These are phyloP conservation scores for Cryptosula pallasiana DNA, from an alignment of 2,888 invertebrate species.

Conservation along the genomic window DNA sequence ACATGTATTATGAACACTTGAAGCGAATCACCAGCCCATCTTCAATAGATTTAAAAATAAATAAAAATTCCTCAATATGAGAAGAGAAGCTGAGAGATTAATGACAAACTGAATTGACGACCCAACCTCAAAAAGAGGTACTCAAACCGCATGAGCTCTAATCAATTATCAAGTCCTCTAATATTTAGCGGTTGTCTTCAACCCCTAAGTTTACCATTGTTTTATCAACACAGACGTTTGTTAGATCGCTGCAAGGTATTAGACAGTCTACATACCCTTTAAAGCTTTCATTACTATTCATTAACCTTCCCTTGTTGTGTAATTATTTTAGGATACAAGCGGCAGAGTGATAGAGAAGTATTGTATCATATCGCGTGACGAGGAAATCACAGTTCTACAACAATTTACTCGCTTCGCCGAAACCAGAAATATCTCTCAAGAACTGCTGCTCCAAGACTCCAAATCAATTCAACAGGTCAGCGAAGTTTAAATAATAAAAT, in stretches of 20 bases:
- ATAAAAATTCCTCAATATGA: not conserved
- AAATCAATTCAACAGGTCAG: conserved; percentile 27
- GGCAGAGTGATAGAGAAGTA: conserved; percentile 79
- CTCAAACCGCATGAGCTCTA: too few species aligned
- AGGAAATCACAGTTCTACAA: conserved; percentile 84
- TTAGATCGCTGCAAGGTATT: too few species aligned
- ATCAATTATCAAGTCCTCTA: too few species aligned
- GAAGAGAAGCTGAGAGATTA: not conserved
- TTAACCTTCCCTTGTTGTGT: conserved; percentile 34
- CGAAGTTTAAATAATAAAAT: not conserved
- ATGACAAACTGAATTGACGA: not conserved
- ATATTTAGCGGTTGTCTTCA: too few species aligned
- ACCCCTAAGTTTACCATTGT: too few species aligned
- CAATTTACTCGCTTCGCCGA: conserved; percentile 86
- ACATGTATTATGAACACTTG: too few species aligned
- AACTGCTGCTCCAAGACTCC: conserved; percentile 57
- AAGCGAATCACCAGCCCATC: too few species aligned
- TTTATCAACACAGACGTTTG: too few species aligned
- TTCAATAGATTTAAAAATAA: too few species aligned
- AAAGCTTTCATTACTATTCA: too few species aligned
- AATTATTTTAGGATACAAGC: conserved; percentile 67
- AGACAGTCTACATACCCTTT: too few species aligned
- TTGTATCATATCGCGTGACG: conserved; percentile 79
- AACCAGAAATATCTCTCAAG: conserved; percentile 75
- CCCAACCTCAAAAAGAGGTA: too few species aligned